Evolutionary conservation across 2,888 invertebrate genomes (phyloP).

Genomic region (Trachelus iudaicus): DNA sequence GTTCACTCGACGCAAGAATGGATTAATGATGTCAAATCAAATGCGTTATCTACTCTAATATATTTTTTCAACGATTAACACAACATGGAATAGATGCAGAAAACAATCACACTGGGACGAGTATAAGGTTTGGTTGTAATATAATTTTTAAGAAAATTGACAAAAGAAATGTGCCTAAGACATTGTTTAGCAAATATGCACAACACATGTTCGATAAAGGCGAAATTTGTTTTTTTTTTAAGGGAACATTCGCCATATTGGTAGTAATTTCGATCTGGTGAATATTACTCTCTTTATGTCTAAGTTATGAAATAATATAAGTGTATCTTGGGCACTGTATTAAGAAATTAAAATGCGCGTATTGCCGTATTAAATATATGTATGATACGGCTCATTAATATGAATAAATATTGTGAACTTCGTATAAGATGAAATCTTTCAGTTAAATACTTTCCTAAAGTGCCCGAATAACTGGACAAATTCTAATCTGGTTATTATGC

Average conservation of each 20-base stretch:
- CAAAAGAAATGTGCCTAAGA: background rate
- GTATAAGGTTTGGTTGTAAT: constrained; percentile 4
- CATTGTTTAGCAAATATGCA: background rate
- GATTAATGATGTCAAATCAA: constrained; percentile 38
- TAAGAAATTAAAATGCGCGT: background rate
- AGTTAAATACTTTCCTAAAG: background rate
- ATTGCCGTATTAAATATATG: background rate
- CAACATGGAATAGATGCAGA: constrained; percentile 24
- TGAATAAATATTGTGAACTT: background rate
- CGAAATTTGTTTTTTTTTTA: background rate
- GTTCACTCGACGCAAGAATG: constrained; percentile 31
- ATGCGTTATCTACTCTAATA: constrained; percentile 31
- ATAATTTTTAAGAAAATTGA: background rate
- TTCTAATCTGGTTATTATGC: background rate
- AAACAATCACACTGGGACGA: constrained; percentile 15
- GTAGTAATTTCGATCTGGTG: background rate
- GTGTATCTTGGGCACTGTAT: background rate
- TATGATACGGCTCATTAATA: background rate
- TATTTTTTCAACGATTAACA: constrained; percentile 19
- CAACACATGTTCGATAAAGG: background rate
- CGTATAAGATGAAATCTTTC: background rate
- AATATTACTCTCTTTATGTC: background rate
- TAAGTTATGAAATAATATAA: background rate
- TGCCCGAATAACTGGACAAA: background rate
- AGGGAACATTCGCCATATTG: background rate